Conservation (phyloP, 2,888 invertebrate genomes). For the Dicyrtomina minuta region DNA sequence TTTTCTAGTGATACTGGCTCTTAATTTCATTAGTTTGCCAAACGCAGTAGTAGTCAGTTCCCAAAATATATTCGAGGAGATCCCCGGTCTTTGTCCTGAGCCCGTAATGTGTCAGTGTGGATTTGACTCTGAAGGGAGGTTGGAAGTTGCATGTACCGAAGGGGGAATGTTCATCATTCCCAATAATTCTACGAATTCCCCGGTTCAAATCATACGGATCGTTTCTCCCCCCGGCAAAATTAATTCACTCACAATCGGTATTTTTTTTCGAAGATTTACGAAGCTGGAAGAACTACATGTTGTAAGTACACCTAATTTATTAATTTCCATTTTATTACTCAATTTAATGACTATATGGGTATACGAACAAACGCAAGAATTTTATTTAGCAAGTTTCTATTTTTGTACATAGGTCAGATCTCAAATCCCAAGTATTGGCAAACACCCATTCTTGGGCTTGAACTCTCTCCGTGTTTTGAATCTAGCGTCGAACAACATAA, state of each 20-base stretch:
- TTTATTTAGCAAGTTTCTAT: no score
- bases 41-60: conserved; percentile 10
- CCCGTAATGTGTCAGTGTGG: conserved; percentile 68
- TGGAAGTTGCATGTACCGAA: conserved; percentile 65
- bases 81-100: conserved; percentile 45
- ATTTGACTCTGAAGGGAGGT: conserved; percentile 63
- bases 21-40: conserved; percentile 10
- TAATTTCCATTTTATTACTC: no score
- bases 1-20: conserved; percentile 13
- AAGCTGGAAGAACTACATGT: conserved; percentile 71
- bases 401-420: conserved; percentile 61
- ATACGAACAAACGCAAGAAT: no score
- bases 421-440: conserved; percentile 73
- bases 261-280: conserved; percentile 64
- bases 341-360: no score
- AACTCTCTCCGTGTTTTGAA: conserved; percentile 64
- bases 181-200: conserved; percentile 29
- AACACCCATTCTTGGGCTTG: conserved; percentile 79
- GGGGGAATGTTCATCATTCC: conserved; percentile 59
- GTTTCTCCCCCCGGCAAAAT: conserved; percentile 64
- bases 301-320: conserved; percentile 59
- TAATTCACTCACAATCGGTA: conserved; percentile 71
- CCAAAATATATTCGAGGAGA: conserved; percentile 44
- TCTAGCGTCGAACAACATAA: conserved; percentile 73
- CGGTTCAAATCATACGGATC: conserved; percentile 65